phyloP scores from a whole-genome alignment of 2,797 vertebrate genomes.

The Sebastes matsubarae region DNA sequence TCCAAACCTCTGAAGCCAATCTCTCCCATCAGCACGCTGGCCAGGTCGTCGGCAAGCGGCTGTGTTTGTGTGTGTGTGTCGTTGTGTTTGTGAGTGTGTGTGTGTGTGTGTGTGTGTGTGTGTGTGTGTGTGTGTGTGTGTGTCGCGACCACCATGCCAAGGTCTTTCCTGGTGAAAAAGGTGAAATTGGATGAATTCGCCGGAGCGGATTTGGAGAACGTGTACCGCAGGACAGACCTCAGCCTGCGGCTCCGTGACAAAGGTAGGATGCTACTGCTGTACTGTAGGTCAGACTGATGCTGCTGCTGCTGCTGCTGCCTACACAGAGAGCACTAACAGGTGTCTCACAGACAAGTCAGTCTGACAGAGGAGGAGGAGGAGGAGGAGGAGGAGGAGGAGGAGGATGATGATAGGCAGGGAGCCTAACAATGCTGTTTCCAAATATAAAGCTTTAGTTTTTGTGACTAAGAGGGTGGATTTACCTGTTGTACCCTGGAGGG shows the following conservation, averaged over 20 bases:
- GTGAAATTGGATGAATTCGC: constrained; percentile 94
- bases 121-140: background rate
- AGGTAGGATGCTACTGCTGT: constrained; percentile 74
- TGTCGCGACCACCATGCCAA: constrained; percentile 89
- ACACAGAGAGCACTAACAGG: constrained; percentile 58
- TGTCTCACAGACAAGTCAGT: constrained; percentile 50
- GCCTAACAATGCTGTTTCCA: background rate
- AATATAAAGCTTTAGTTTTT: constrained; percentile 16
- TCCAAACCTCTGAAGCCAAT: constrained; percentile 38
- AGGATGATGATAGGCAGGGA: background rate
- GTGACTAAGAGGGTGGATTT: constrained; percentile 7
- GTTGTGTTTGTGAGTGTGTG: constrained; percentile 55
- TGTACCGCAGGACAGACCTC: constrained; percentile 89
- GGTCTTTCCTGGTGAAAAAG: constrained; percentile 98
- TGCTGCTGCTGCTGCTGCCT: constrained; percentile 6
- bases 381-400: background rate
- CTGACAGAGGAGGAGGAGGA: background rate
- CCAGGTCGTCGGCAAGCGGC: constrained; percentile 63
- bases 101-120: no score
- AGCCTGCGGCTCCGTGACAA: constrained; percentile 90
- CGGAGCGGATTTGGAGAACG: constrained; percentile 87
- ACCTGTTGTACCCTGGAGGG: constrained; percentile 13
- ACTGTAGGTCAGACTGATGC: constrained; percentile 44
- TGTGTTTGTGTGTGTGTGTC: constrained; percentile 65
- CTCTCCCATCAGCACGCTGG: constrained; percentile 74